Base-by-base conservation (phyloP, 2,888 invertebrate species). In the Lasioglossum malachurum region DNA sequence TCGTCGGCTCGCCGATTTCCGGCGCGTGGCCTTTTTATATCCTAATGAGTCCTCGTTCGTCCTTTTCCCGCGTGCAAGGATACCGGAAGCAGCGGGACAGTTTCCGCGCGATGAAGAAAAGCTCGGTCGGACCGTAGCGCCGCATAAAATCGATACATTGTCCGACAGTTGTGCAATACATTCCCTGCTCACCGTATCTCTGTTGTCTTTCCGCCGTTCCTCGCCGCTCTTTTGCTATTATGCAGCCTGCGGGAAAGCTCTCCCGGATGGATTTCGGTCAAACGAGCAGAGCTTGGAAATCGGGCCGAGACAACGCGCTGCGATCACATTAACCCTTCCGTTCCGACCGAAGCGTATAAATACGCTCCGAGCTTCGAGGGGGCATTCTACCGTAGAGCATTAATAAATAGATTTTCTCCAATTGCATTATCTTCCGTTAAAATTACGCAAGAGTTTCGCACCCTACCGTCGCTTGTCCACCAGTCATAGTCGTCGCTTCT, bases 131-230 rank as follows among this genome's bases (percentile, higher is more conserved):
- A 46, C 38, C 73, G 41, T 69, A 41, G 71, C 57, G 31, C 12
- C 23, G 78, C 76, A 41, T 78, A 88, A 82, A 84, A 88, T 87
- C 83, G 87, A 80, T 87, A 71, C 80, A 41, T 84, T 75, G 82
- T 76, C 81, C 82, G 75, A 77, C 75, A 76, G 82, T 87, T 64
- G 76, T 73, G 75, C 77, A 60, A 80, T 78, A 35, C 67, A 78
- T 79, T 71, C 41, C 8, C 31, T 12, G 35, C n/a, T 67, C 27
- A 53, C 35, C 38, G 69, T 69, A 38, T 38, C 69, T 71, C 19
- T n/a, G 16, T 27, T 44, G 27, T 78, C 69, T 67, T 49, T 2
- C 71, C 69, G 35, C 1, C 23, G 38, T 41, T 60, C 41, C 14
- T 44, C 41, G 3, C 69, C 46, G 44, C 16, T 46, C n/a, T 41